phyloP scores from a whole-genome alignment of 2,888 invertebrate species.

The Nymphalis polychloros region DNA sequence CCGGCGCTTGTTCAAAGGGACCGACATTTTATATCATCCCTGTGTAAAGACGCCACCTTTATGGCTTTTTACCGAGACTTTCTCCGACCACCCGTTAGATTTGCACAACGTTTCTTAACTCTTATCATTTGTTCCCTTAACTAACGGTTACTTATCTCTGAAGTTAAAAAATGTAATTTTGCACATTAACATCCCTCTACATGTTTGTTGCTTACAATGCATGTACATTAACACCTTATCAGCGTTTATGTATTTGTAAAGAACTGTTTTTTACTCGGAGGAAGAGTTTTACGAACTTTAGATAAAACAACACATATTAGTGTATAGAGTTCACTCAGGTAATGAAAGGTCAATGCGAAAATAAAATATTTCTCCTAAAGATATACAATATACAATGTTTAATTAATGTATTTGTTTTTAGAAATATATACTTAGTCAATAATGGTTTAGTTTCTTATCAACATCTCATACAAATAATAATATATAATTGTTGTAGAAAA shows the following conservation, averaged over 20 bases:
- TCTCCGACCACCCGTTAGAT: constrained; percentile 61
- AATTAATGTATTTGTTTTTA: not conserved
- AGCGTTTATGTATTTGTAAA: constrained; percentile 28
- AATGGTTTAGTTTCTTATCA: not conserved
- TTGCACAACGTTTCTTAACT: constrained; percentile 60
- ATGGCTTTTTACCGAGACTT: constrained; percentile 52
- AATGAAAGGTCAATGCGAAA: not conserved
- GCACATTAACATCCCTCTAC: constrained; percentile 40
- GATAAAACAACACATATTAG: constrained; percentile 3
- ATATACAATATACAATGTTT: not conserved
- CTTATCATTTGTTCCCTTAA: constrained; percentile 54
- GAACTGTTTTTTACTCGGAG: constrained; percentile 13
- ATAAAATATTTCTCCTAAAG: not conserved
- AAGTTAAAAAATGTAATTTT: constrained; percentile 41
- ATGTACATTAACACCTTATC: constrained; percentile 26
- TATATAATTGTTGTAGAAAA: not conserved
- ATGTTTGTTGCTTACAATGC: constrained; percentile 20
- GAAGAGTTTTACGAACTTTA: constrained; percentile 15
- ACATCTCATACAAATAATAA: not conserved
- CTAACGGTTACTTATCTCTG: constrained; percentile 48
- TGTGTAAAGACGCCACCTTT: constrained; percentile 64
- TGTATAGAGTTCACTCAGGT: constrained; percentile 18
- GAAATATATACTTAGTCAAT: not conserved
- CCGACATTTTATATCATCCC: constrained; percentile 71
- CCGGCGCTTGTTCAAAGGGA: constrained; percentile 60